Evolutionary conservation across 2,113 vertebrate genomes (phyloP), one percentile per base, ranked within the genome.

Genomic region (Cygnus buccinator): DNA sequence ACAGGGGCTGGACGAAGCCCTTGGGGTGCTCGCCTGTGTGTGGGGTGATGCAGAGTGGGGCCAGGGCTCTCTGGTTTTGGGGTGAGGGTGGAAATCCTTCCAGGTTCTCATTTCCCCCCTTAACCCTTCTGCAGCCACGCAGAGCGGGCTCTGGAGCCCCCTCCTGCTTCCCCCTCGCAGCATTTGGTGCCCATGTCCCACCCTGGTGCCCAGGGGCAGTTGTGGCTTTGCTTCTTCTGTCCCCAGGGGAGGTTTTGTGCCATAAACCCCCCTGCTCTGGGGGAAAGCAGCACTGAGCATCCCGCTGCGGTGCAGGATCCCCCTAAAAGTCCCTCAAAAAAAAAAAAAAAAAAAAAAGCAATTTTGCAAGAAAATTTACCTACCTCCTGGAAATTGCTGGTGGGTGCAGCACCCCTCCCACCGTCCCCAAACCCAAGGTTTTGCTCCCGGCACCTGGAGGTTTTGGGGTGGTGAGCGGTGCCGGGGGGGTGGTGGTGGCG

Each of bases 341-440:
- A 48, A 46, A 46, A 46, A 46, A 46, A 44, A 44, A 43, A 59
- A 21, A 67, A 44, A 20, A 9, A 23, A 23, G 66, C 43, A 46
- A 13, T 33, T 46, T 31, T 46, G 55, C 21, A 6, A 26, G 59
- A 54, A 22, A 8, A 8, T 11, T 5, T 21, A 48, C 5, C 43
- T 29, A 4, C 14, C 11, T 28, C 48, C 46, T 67, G 11, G 18
- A 18, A 79, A 23, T 1, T 11, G 46, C 37, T 31, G 9, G 8
- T 8, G 14, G 55, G 74, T 37, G 46, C 39, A 33, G 74, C 37
- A 33, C 37, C 39, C 5, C 31, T 29, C 48, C 48, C 1, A 33
- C 31, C 10, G 46, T 17, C 37, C 11, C 44, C 61, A 25, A 59
- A 1, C 3, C 2, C 2, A 21, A 4, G 0, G 37, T 25, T 5